Evolutionary conservation across 2,113 vertebrate species (phyloP).

Genomic region (Oryzias woworae): DNA sequence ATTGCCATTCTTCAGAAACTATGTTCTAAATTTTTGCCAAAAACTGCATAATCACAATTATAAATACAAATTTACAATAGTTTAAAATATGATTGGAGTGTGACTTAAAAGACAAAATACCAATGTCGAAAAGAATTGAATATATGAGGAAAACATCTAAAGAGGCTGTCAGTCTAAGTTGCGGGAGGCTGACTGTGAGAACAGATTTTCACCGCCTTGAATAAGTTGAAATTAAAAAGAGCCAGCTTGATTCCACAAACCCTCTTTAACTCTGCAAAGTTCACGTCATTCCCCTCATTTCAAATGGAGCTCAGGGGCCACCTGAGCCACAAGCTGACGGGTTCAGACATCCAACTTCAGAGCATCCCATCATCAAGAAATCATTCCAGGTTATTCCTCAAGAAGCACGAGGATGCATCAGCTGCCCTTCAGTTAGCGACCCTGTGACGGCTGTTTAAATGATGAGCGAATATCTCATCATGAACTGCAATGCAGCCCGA

Average conservation of each 20-base stretch:
- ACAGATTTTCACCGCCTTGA: background rate
- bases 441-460: slow-evolving; percentile 8
- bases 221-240: background rate
- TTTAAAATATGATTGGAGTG: too few relatives aligned
- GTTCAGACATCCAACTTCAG: background rate
- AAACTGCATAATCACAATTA: too few relatives aligned
- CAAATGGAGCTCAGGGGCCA: background rate
- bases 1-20: too few relatives aligned
- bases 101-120: too few relatives aligned
- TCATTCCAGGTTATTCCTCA: slow-evolving; percentile 14
- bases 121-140: too few relatives aligned
- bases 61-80: too few relatives aligned
- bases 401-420: slow-evolving; percentile 20
- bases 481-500: slow-evolving; percentile 8
- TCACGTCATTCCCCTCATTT: slow-evolving; percentile 22
- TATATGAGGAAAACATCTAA: too few relatives aligned
- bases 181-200: background rate
- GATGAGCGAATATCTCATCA: slow-evolving; percentile 42
- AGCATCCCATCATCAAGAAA: slow-evolving; percentile 8
- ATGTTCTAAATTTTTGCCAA: too few relatives aligned
- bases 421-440: slow-evolving; percentile 14
- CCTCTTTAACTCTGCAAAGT: background rate
- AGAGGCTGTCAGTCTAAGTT: too few relatives aligned
- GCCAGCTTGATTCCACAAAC: background rate
- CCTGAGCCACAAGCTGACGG: slow-evolving; percentile 11